These are phyloP conservation scores for Pollenia angustigena DNA, from an alignment of 2,888 invertebrate genomes.

Conservation along the genomic window DNA sequence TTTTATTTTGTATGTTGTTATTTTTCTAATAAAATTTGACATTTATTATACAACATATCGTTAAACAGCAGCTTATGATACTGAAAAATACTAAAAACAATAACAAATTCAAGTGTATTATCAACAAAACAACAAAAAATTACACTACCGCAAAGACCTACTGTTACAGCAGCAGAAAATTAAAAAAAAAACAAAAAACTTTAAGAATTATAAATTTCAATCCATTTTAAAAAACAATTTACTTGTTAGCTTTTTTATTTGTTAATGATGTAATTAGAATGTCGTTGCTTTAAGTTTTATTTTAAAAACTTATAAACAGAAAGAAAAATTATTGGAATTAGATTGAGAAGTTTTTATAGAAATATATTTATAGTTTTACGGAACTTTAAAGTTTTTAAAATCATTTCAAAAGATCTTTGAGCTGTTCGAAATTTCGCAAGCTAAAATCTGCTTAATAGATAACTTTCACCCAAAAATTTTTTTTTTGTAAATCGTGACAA, in stretches of 20 bases:
- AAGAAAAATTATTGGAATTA: not conserved
- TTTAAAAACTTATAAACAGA: conserved; percentile 16
- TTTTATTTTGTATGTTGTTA: conserved; percentile 46
- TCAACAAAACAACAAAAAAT: not conserved
- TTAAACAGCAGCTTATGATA: conserved; percentile 71
- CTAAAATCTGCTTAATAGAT: too few relatives aligned
- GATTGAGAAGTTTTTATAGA: too few relatives aligned
- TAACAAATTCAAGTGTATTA: conserved; percentile 38
- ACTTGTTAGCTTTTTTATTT: conserved; percentile 15
- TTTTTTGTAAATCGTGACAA: too few relatives aligned
- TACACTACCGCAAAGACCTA: not conserved
- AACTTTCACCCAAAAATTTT: too few relatives aligned
- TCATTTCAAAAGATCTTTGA: too few relatives aligned
- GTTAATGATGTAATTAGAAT: conserved; percentile 42
- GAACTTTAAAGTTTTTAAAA: too few relatives aligned
- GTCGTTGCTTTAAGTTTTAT: conserved; percentile 27
- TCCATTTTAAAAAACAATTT: conserved; percentile 12
- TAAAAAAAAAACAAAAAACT: not conserved
- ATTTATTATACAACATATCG: conserved; percentile 70
- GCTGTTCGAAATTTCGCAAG: too few relatives aligned
- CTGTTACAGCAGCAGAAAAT: not conserved
- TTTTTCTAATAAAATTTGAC: conserved; percentile 70
- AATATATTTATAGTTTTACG: too few relatives aligned
- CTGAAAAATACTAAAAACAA: conserved; percentile 11
- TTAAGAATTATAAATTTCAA: conserved; percentile 1